Evolutionary conservation across 1,140 invertebrate species (phyloP), one percentile per base, ranked within the genome.

Genomic region (Diorhabda sublineata): DNA sequence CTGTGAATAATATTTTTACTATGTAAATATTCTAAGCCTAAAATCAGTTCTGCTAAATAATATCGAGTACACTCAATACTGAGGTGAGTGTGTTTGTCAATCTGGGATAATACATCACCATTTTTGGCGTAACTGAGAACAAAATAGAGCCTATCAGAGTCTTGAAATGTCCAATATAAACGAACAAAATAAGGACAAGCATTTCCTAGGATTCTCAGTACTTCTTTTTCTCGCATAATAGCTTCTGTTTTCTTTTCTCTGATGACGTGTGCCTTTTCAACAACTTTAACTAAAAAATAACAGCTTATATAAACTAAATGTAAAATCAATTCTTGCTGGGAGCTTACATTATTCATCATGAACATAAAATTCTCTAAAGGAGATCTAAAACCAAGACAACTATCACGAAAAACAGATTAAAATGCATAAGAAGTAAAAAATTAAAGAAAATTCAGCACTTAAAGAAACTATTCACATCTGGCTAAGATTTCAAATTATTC

Each of bases 101-200:
- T 93, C 80, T 96, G 92, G 44, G 92, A 89, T 68, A 98, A 83
- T 8, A 99, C 83, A 82, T 99, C 98, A 43, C 97, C 96, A 80
- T 97, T 93, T 81, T 94, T 93, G 42, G 96, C 97, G 83, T 96
- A 98, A 4, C 93, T 94, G 73, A 99, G 86, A 2, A 97, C 97
- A 87, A 99, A 99, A 84, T 98, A 99, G 11, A 99, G 87, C 77
- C 95, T 88, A 72, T 95, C 90, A 41, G 86, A 75, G 82, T 99
- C 97, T 85, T 99, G 98, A 85, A 99, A 99, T 56, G 98, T 98
- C 81, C 92, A 98, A 78, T 92, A 96, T 4, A 99, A 85, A 76
- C 92, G 91, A 9, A 98, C 94, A 81, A 99, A 96, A 80, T 95
- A 97, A 11, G 89, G 90, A 75, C 85, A 86, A 56, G 85, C 85